Conservation (phyloP, 2,113 vertebrate species). For the Epinephelus cyanopodus region DNA sequence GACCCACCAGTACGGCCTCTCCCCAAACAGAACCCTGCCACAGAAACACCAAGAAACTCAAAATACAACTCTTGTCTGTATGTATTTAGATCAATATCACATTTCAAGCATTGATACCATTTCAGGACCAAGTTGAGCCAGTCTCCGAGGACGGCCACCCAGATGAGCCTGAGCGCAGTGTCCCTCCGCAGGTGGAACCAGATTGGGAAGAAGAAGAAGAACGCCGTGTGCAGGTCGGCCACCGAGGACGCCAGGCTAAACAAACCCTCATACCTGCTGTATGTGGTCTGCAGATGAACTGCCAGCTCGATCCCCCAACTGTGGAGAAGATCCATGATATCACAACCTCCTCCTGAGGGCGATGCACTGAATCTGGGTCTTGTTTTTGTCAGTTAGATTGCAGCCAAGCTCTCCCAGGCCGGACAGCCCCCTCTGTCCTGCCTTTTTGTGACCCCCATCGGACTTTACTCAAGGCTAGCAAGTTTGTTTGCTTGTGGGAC, state of each 20-base stretch:
- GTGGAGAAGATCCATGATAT: slow-evolving; percentile 90
- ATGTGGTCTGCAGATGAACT: slow-evolving; percentile 87
- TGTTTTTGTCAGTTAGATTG: slow-evolving; percentile 4
- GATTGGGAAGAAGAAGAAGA: slow-evolving; percentile 92
- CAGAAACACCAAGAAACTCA: not conserved
- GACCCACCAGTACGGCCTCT: slow-evolving; percentile 89
- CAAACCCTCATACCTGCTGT: slow-evolving; percentile 86
- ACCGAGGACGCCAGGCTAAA: slow-evolving; percentile 91
- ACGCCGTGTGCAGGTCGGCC: slow-evolving; percentile 93
- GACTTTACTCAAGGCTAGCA: slow-evolving; percentile 85
- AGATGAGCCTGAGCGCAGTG: slow-evolving; percentile 91
- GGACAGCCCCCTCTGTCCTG: slow-evolving; percentile 12
- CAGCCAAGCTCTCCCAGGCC: slow-evolving; percentile 10
- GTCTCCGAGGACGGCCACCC: slow-evolving; percentile 96
- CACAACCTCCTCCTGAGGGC: slow-evolving; percentile 21
- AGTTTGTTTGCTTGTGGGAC: slow-evolving; percentile 80
- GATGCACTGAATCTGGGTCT: slow-evolving; percentile 15
- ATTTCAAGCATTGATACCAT: slow-evolving; percentile 85
- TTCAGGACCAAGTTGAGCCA: slow-evolving; percentile 98
- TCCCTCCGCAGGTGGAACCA: slow-evolving; percentile 91
- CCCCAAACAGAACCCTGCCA: slow-evolving; percentile 85
- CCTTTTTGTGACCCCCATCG: slow-evolving; percentile 55
- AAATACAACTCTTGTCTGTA: fast-evolving
- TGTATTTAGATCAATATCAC: not conserved
- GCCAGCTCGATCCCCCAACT: slow-evolving; percentile 87